Percentiles rank a stretch among this genome's conserved stretches.
Evolutionary conservation across 1,140 invertebrate genomes (phyloP).

Genomic region (Cecropterus lyciades): DNA sequence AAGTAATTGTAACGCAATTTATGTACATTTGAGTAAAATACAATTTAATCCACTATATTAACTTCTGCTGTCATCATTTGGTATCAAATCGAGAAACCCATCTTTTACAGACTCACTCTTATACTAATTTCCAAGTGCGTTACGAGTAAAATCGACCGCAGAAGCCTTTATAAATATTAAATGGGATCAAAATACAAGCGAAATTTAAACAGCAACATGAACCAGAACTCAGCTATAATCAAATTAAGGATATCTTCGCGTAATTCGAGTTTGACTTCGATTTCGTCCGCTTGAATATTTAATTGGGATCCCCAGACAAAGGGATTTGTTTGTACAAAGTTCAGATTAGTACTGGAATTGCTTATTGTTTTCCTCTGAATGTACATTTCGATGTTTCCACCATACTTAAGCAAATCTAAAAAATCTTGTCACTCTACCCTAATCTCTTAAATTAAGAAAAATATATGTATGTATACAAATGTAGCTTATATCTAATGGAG

Average conservation of each 20-base stretch:
- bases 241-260: constrained; percentile 10
- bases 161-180: constrained; percentile 1
- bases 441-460: no score
- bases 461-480: no score
- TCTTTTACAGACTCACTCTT: no score
- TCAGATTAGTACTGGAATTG: background rate
- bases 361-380: background rate
- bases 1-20: no score
- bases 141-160: background rate
- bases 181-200: constrained; percentile 4
- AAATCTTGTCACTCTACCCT: no score
- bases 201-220: background rate
- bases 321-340: constrained; percentile 16
- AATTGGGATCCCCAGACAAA: constrained; percentile 13
- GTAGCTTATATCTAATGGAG: no score
- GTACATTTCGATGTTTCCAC: background rate
- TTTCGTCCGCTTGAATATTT: constrained; percentile 21
- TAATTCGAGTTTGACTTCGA: constrained; percentile 12
- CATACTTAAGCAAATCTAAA: no score
- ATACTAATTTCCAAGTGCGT: no score
- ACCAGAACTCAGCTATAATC: constrained; percentile 1
- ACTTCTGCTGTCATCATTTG: no score
- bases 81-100: no score
- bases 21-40: no score
- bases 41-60: no score